Base-by-base conservation (phyloP, 2,797 vertebrate genomes). In the Ataeniobius toweri region DNA sequence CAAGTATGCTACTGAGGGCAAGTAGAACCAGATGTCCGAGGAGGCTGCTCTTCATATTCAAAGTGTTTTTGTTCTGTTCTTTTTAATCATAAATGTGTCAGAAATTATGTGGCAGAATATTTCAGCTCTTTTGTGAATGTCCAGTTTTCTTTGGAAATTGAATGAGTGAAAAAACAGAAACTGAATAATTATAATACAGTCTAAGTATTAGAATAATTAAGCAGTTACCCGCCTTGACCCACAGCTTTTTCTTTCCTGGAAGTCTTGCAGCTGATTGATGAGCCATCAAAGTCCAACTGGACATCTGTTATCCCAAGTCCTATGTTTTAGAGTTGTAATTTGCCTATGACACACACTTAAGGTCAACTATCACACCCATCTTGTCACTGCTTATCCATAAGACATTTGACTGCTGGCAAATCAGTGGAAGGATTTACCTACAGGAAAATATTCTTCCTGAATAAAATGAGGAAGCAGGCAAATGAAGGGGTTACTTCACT, bases 401-500 rank as follows among this genome's bases (percentile, higher is more conserved):
- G 51, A 2, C 14, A 85, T 89, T 91, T 90, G 79, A 85, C 70
- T 90, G 48, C 61, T 78, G 70, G 82, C 78, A 89, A 90, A 90
- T 84, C 5, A 81, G 26, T n/a, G 0, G 3, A 13, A 67, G 1
- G 7, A 83, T 79, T 85, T 73, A 28, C 58, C 50, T 72, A 72
- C 28, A 68, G 10, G 39, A n/a, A 68, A 68, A 68, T 46, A 7
- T 68, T 68, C 65, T 44, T 44, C 39, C 65, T n/a, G 10, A 14
- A 14, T 39, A 44, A 68, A n/a, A 68, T 24, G 9, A 68, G 1
- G 10, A 46, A 44, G 22, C 39, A 68, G 9, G 22, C 8, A 67
- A 67, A 44, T 44, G 10, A 67, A 67, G 10, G 18, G 22, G n/a
- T 68, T n/a, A 44, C 41, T 68, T 68, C 6, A 1, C 22, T 14